Evolutionary conservation across 2,797 vertebrate species (phyloP).

Genomic region (Podargus strigoides): DNA sequence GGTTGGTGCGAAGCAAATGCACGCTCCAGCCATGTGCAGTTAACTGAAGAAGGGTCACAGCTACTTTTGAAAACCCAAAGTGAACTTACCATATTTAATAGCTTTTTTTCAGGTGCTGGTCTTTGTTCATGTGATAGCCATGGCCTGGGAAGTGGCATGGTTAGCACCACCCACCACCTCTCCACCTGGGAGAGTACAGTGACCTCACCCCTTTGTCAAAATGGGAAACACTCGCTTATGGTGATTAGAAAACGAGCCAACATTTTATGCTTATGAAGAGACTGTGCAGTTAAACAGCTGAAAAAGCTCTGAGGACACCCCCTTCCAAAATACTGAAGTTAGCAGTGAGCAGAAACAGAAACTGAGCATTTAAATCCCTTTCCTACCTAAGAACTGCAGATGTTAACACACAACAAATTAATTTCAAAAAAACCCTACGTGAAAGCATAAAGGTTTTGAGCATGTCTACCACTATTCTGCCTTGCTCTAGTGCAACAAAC

Average conservation of each 20-base stretch:
- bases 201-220: background rate
- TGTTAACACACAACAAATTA: background rate
- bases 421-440: no score
- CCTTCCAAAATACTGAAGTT: background rate
- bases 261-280: background rate
- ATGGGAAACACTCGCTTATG: background rate
- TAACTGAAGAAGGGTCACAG: background rate
- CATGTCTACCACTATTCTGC: background rate
- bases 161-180: background rate
- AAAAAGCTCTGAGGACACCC: background rate
- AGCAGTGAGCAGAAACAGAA: background rate
- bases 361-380: background rate
- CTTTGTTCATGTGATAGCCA: background rate
- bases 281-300: background rate
- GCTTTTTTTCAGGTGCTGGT: background rate
- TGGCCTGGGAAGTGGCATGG: accelerated
- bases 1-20: background rate
- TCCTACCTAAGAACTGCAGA: background rate
- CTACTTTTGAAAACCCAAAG: background rate
- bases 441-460: background rate
- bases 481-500: background rate
- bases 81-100: background rate
- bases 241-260: background rate
- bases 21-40: background rate
- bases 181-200: background rate